Evolutionary conservation across 2,888 invertebrate species (phyloP), one percentile per base, ranked within the genome.

Genomic region (Meteorus cinctellus): DNA sequence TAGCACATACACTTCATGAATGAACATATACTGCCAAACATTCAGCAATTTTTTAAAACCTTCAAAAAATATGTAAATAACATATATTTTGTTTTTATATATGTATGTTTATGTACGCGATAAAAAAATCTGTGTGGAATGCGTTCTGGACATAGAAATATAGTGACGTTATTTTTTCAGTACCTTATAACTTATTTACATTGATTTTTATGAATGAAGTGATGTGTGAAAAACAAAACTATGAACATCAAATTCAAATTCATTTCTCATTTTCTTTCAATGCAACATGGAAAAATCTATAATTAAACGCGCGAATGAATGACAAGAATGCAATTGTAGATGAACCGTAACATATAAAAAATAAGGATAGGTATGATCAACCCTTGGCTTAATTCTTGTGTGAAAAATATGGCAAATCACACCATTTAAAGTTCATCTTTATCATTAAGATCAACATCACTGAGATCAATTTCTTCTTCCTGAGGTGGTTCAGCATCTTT

Each of bases 391-490:
- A 6, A 59, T 74, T 55, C 63, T 51, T 16, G 24, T 71, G 48
- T 24, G 45, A 19, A 59, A 65, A n/a, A 12, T 27, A 66, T 55
- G 51, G 27, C 16, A 36, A 68, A 6, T 16, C 45, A 24, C 36
- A 63, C 48, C 10, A 51, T 79, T 92, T 93, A 95, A 89, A 95
- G 91, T 89, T 95, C 95, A 81, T 95, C 95, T 88, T 94, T 95
- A 80, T 95, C 95, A 82, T 95, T 95, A 62, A 97, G 91, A 81
- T 95, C 95, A 29, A 97, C 92, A 89, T 98, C 98, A 41, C 96
- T 97, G 72, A 98, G 93, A 91, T 98, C 97, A 79, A 97, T 95
- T 81, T 98, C 97, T 85, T 98, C 98, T 89, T 96, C 96, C 48
- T 91, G 92, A 1, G 96, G 96, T 83, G 96, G 90, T 85, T 95